Evolutionary conservation across 1,140 invertebrate genomes (phyloP).

Genomic region (Nixonia krombeini): DNA sequence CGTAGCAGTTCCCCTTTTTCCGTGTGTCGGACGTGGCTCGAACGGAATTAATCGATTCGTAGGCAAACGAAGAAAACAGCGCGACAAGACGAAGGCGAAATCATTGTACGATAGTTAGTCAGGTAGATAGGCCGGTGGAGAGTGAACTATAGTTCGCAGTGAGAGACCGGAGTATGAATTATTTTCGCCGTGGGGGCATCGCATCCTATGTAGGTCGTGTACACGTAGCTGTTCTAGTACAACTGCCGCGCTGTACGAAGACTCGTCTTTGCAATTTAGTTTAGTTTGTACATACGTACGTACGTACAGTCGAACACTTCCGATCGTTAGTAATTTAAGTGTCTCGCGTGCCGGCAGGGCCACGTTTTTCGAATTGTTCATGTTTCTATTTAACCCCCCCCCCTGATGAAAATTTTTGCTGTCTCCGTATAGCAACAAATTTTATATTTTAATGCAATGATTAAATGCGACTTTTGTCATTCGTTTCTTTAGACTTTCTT

Average conservation of each 20-base stretch:
- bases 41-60: slow-evolving; percentile 5
- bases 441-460: no score
- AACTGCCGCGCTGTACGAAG: slow-evolving; percentile 49
- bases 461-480: no score
- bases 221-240: slow-evolving; percentile 63
- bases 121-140: slow-evolving; percentile 31
- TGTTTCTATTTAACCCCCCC: no score
- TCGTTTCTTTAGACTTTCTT: no score
- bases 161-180: slow-evolving; percentile 65
- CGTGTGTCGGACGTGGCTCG: no score
- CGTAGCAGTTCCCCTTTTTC: no score
- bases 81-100: slow-evolving; percentile 26
- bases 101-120: slow-evolving; percentile 26
- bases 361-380: no score
- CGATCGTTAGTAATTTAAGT: slow-evolving; percentile 1
- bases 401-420: no score
- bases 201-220: slow-evolving; percentile 73
- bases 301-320: slow-evolving; percentile 18
- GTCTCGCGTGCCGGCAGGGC: no score
- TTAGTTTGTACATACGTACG: slow-evolving; percentile 15
- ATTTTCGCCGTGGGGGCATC: slow-evolving; percentile 72
- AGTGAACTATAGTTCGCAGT: slow-evolving; percentile 46
- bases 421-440: no score
- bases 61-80: slow-evolving; percentile 6
- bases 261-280: slow-evolving; percentile 49